Conservation (phyloP, 1,140 invertebrate species). For the Drosophila pseudoobscura region DNA sequence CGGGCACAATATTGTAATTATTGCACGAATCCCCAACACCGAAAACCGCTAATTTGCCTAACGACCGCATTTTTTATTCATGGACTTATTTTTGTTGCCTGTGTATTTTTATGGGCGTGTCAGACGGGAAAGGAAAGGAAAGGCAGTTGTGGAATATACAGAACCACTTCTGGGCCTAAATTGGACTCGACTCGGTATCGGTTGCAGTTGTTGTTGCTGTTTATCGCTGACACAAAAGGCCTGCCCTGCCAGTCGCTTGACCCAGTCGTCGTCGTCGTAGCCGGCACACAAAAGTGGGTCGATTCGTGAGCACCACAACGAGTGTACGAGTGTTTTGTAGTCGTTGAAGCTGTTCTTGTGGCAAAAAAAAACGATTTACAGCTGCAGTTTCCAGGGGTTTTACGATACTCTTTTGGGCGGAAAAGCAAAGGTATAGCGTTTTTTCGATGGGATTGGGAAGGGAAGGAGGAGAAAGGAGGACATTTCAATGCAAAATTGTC, state of each 20-base stretch:
- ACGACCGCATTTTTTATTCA: conserved; percentile 66
- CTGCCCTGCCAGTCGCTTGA: conserved; percentile 61
- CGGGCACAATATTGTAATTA: conserved; percentile 19
- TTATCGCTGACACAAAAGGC: conserved; percentile 77
- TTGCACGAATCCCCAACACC: neutral
- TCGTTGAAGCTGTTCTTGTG: too few relatives aligned
- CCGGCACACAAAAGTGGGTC: conserved; percentile 50
- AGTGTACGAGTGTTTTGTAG: neutral
- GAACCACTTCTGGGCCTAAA: conserved; percentile 50
- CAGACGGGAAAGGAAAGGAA: conserved; percentile 24
- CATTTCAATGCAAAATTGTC: too few relatives aligned
- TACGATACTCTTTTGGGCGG: too few relatives aligned
- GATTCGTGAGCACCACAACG: conserved; percentile 16
- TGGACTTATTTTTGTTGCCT: conserved; percentile 22
- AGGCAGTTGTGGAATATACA: conserved; percentile 17
- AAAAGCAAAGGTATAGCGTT: too few relatives aligned
- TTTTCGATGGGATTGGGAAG: too few relatives aligned
- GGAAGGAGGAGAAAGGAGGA: too few relatives aligned
- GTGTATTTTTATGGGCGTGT: conserved; percentile 30
- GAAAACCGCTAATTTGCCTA: conserved; percentile 53
- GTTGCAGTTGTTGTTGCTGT: conserved; percentile 40
- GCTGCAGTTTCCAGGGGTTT: too few relatives aligned
- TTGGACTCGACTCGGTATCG: conserved; percentile 45
- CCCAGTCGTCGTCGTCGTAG: conserved; percentile 41
- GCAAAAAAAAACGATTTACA: too few relatives aligned